A percentile compares a stretch with the other conserved stretches of the same genome.
These are phyloP conservation scores for Cavia aperea DNA, from an alignment of 2,113 vertebrate species.

Conservation along the genomic window DNA sequence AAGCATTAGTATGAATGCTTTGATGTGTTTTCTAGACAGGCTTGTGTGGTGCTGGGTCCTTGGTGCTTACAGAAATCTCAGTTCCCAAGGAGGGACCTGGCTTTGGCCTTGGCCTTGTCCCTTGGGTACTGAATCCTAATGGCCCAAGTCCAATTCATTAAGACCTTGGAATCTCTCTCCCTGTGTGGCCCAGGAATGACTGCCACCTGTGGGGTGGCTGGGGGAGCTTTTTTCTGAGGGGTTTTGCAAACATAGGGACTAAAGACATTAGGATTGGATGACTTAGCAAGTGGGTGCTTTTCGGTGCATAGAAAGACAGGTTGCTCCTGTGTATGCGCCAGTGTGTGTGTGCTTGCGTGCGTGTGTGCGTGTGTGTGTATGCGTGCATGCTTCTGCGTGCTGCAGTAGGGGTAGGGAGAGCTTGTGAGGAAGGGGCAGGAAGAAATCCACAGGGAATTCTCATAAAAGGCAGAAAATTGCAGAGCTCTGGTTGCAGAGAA, in stretches of 20 bases:
- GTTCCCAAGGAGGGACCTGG: not conserved
- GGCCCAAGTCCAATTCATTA: not conserved
- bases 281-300: not conserved
- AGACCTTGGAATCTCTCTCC: not conserved
- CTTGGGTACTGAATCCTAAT: not conserved
- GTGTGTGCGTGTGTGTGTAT: not conserved
- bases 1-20: not conserved
- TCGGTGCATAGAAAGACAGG: not conserved
- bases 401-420: fast-evolving
- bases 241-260: not conserved
- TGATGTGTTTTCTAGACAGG: not conserved
- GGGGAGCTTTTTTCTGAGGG: not conserved
- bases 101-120: not conserved
- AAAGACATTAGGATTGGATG: not conserved
- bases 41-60: no score
- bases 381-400: fast-evolving
- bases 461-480: slow-evolving; percentile 57
- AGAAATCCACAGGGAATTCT: not conserved
- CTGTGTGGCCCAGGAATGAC: not conserved
- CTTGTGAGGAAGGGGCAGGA: not conserved
- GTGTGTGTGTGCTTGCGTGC: fast-evolving
- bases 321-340: not conserved
- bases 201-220: slow-evolving; percentile 2
- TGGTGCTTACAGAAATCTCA: not conserved
- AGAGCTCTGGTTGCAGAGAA: not conserved